Evolutionary conservation across 1,140 invertebrate species (phyloP).

Genomic region (Monochamus saltuarius): DNA sequence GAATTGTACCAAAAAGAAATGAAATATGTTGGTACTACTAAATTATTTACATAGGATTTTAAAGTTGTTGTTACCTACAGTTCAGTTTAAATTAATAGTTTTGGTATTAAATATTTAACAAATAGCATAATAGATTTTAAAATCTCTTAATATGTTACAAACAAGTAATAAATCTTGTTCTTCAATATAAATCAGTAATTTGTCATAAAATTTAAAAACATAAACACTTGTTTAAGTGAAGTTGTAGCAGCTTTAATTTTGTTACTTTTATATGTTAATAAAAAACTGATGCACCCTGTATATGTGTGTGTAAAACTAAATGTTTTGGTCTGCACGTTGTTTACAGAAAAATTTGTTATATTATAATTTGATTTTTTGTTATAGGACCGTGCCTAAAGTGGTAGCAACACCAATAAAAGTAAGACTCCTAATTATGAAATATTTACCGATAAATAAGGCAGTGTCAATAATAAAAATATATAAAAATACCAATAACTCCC

Average conservation of each 20-base stretch:
- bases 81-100: no score
- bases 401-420: no score
- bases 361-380: not conserved
- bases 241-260: no score
- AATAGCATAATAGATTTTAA: no score
- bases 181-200: no score
- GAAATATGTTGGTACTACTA: constrained; percentile 9
- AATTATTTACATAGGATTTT: no score
- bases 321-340: not conserved
- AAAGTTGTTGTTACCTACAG: no score
- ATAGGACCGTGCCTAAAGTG: not conserved
- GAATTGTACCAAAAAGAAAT: not conserved
- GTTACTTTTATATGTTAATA: not conserved
- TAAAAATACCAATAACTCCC: constrained; percentile 1
- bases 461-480: constrained; percentile 31
- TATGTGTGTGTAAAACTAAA: not conserved
- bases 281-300: not conserved
- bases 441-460: constrained; percentile 30
- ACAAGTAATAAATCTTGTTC: no score
- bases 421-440: constrained; percentile 7
- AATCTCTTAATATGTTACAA: no score
- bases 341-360: not conserved
- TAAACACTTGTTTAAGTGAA: no score
- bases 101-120: no score
- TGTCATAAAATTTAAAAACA: no score